Conservation (phyloP, 1,140 invertebrate genomes). For the Hydropsyche tenuis region DNA sequence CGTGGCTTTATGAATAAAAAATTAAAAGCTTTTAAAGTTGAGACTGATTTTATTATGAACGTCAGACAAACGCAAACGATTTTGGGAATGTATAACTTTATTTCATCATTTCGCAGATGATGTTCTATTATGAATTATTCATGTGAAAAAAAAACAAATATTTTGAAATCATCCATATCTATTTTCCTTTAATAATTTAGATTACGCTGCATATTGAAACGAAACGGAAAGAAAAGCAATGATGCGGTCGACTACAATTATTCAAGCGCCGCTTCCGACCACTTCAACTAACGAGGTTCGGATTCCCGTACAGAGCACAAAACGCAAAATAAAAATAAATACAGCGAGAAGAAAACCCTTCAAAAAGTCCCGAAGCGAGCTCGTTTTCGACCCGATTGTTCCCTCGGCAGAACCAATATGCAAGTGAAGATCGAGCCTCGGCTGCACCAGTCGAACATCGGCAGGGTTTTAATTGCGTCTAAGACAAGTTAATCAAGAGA, state of each 20-base stretch:
- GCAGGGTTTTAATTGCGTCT: slow-evolving; percentile 42
- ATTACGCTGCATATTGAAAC: not conserved
- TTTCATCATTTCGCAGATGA: no score
- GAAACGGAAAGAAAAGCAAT: not conserved
- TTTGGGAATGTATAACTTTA: no score
- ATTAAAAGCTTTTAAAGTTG: no score
- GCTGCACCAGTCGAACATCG: not conserved
- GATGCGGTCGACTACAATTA: slow-evolving; percentile 18
- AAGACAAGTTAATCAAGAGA: slow-evolving; percentile 44
- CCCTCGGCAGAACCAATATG: not conserved
- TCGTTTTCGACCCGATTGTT: no score
- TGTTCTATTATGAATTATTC: no score
- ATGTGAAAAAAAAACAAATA: no score
- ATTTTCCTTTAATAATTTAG: no score
- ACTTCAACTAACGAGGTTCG: slow-evolving; percentile 14
- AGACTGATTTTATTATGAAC: no score
- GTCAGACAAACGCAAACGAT: no score
- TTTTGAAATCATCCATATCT: no score
- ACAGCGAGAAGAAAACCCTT: not conserved
- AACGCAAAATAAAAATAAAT: not conserved
- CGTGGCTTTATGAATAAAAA: no score
- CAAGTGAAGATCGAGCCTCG: slow-evolving; percentile 1
- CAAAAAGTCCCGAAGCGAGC: no score
- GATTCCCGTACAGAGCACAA: not conserved
- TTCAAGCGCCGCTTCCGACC: not conserved